Evolutionary conservation across 2,797 vertebrate genomes (phyloP), one percentile per base, ranked within the genome.

Genomic region (Rhinophrynus dorsalis): DNA sequence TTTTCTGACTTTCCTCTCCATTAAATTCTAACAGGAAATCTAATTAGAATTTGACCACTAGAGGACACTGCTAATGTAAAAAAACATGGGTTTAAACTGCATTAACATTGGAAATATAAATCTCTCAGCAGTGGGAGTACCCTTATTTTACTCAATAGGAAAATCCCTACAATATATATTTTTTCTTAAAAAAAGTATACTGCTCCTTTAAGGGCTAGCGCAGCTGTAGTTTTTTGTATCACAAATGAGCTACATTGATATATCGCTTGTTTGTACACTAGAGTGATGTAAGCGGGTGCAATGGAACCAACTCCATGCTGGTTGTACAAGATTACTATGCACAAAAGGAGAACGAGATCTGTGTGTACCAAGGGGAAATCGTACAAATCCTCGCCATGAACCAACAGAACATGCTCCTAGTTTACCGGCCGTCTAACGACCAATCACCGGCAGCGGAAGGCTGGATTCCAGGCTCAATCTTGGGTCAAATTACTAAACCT

Each of bases 341-440:
- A 77, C 92, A 99, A 82, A 98, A 98, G 76, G 97, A 99, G 87
- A 96, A 99, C 12, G 97, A 99, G 84, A 95, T 99, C 81, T 94
- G 92, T 64, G 94, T 99, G 76, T 90, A 87, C 64, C 94, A 96
- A 82, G 97, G 96, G 9, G 95, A 99, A 85, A 86, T 90, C 32
- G 95, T 99, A 62, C 97, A 99, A 78, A 89, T 99, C 82, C 91
- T 98, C 78, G 93, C 96, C 78, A 81, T 94, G 83, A 98, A 99
- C 84, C 97, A 99, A 90, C 97, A 98, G 90, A 98, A 97, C 85
- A 98, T 98, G 96, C 96, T 90, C 87, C 93, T 99, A 74, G 97
- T 99, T 56, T 97, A 91, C 87, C 94, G 97, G 66, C 91, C 94
- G 0, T 95, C 96, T 58, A 93, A 94, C 2, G 92, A 92, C 85